Base-by-base conservation (phyloP, 2,888 invertebrate species). In the Latrodectus hesperus region DNA sequence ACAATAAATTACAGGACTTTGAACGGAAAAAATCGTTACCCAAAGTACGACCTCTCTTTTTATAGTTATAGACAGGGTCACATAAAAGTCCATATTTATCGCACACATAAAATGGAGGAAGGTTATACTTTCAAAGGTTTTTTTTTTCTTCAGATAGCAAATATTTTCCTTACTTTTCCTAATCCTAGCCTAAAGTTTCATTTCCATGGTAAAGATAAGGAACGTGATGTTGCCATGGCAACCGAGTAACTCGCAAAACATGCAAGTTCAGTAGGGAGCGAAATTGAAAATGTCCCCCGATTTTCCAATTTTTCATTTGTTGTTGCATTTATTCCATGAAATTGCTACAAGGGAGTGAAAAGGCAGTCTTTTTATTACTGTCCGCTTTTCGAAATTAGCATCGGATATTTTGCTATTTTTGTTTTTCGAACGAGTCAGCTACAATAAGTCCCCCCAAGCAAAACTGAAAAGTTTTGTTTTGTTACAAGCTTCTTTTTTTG, bases 101-200 rank as follows among this genome's bases (percentile, higher is more conserved):
- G 65, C 85, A 12, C 51, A 51, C 71, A 86, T 86, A 86, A 86
- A 86, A 86, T 52, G 53, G 71, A 22, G 64, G 71, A 76, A 74
- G 64, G 74, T 17, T 74, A 64, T 65, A 67, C 74, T 67, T 14
- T n/a, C 67, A 60, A 64, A 55, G 53, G 64, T 14, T 64, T 72
- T 68, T 70, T 75, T 70, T 79, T 70, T 60, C 72, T 60, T n/a
- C 60, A 51, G 75, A 86, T 76, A 76, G 80, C 80, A 86, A 86
- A 86, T 86, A 86, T 86, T 86, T 80, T 76, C 80, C 79, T 80
- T 75, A 86, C 85, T 75, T 86, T 86, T 85, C 85, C 75, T 80
- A 86, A 86, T 86, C 85, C 85, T 70, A 71, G 85, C 75, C 85
- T 80, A 86, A 86, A 86, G 85, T 86, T 85, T 85, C 85, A 85